Base-by-base conservation (phyloP, 2,888 invertebrate species). In the Caenorhabditis uteleia region DNA sequence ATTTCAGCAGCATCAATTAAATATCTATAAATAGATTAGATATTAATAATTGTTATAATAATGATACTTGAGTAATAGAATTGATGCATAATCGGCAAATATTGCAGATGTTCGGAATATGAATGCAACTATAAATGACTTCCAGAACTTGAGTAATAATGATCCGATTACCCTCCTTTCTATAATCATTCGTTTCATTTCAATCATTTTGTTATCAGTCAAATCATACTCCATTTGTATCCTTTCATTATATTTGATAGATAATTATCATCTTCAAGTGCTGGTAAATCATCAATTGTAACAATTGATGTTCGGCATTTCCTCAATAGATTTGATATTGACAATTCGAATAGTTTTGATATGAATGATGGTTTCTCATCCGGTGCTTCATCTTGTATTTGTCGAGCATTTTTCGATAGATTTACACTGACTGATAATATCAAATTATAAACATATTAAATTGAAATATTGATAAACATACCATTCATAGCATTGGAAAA, bases 1-100 rank as follows among this genome's bases (percentile, higher is more conserved):
- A 57, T 57, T 53, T 64, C 57, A 29, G 64, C 57, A 4, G 64
- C 48, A 20, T 64, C 64, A 26, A 64, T 64, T 0, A 64, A 16
- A 38, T 48, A 48, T 38, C 48, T 48, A 25, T 26, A 48, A 38
- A 3, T 29, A 10, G 29, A 14, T 20, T 20, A 25, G n/a, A 25
- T 25, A 8, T 40, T 25, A 10, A 25, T 14, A n/a, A n/a, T n/a
- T n/a, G n/a, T n/a, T n/a, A n/a, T n/a, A n/a, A n/a, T 12, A 2
- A 40, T 6, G 33, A 31, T 49, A 64, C 36, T 64, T 64, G 14
- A 64, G 18, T 3, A 64, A 36, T 7, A 64, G 26, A 20, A 64
- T 64, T 1, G 64, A 64, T 3, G 57, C 64, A 20, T 50, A 65
- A 39, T 58, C 65, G 3, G 58, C 44, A 14, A 59, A 54, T 18